These are phyloP conservation scores for Caenorhabditis imperialis DNA, from an alignment of 2,888 invertebrate species.

Conservation along the genomic window DNA sequence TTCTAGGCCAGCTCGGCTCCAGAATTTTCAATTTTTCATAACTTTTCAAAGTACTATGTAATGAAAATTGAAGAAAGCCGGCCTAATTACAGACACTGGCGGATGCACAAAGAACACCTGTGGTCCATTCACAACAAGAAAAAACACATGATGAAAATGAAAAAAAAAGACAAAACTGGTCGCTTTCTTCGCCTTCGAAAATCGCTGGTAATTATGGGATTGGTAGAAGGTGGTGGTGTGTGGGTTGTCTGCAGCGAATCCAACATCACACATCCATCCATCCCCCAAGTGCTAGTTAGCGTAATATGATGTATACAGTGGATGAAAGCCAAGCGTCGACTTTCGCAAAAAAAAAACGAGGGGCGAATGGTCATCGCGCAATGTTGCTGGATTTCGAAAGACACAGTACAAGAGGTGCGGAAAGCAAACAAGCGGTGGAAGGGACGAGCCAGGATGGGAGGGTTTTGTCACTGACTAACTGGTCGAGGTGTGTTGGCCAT, in stretches of 20 bases:
- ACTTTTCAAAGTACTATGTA: too few species aligned
- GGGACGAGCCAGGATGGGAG: constrained; percentile 16
- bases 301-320: background rate
- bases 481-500: constrained; percentile 17
- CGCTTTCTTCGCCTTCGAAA: constrained; percentile 8
- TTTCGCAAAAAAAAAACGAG: constrained; percentile 44
- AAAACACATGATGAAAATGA: background rate
- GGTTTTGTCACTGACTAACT: constrained; percentile 12
- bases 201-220: constrained; percentile 33
- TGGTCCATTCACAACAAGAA: too few species aligned
- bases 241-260: constrained; percentile 1
- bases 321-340: constrained; percentile 18
- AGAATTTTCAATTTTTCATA: too few species aligned
- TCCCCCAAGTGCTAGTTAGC: too few species aligned
- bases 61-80: too few species aligned
- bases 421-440: constrained; percentile 42
- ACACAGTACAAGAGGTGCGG: constrained; percentile 47
- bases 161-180: constrained; percentile 1
- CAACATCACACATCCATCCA: constrained; percentile 16
- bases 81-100: too few species aligned
- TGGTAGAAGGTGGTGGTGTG: too few species aligned
- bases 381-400: constrained; percentile 49
- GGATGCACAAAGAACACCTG: too few species aligned
- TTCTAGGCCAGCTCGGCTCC: too few species aligned
- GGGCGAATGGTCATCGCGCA: constrained; percentile 26